Evolutionary conservation across 1,140 invertebrate genomes (phyloP).

Genomic region (Idris sp.): DNA sequence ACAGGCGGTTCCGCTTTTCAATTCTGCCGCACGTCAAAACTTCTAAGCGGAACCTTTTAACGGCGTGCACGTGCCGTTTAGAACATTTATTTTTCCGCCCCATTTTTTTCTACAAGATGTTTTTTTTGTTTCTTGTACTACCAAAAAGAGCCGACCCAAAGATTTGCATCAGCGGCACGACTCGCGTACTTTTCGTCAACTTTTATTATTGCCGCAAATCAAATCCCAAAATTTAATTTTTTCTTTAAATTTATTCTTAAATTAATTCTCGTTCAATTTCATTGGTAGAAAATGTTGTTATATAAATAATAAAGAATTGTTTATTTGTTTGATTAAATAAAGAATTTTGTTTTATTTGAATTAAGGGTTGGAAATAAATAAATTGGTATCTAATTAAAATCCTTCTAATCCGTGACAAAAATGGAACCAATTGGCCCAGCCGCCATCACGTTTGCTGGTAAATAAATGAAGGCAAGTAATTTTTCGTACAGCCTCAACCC

Average conservation of each 20-base stretch:
- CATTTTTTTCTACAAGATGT: conserved; percentile 50
- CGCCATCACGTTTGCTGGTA: conserved; percentile 43
- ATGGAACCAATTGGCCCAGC: conserved; percentile 13
- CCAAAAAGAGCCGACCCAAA: conserved; percentile 31
- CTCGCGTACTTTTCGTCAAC: conserved; percentile 14
- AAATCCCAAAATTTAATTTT: no score
- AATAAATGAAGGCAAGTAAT: conserved; percentile 58
- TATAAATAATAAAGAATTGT: no score
- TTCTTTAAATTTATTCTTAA: no score
- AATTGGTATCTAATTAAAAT: conserved; percentile 18
- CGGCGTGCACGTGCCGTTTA: conserved; percentile 76
- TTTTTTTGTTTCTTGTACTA: conserved; percentile 35
- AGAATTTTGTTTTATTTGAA: no score
- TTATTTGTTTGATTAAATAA: no score
- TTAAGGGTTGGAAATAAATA: no score
- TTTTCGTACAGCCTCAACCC: conserved; percentile 47
- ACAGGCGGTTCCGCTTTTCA: conserved; percentile 78
- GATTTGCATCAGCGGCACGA: conserved; percentile 37
- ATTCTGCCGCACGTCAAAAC: conserved; percentile 73
- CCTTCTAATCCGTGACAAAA: conserved; percentile 21
- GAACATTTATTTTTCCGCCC: conserved; percentile 67
- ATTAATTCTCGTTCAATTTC: no score
- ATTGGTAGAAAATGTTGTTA: no score
- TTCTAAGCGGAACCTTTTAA: conserved; percentile 75
- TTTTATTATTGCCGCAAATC: no score